Evolutionary conservation across 2,888 invertebrate species (phyloP), one percentile per base, ranked within the genome.

Genomic region (Ceramica pisi): DNA sequence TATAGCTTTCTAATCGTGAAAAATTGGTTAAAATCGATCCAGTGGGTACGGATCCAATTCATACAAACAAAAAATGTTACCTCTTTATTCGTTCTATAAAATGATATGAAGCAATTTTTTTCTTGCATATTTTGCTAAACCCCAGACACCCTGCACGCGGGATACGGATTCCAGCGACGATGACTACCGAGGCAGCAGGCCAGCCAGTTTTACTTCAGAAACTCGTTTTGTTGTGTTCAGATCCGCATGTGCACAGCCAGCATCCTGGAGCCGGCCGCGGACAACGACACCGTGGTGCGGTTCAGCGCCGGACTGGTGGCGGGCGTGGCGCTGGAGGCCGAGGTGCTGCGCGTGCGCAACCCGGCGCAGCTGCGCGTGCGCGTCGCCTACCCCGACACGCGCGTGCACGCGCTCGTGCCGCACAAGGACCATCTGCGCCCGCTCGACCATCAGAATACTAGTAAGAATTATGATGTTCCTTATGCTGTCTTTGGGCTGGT

Each of bases 241-340:
- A 98, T 98, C 63, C 97, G 97, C 75, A 98, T 98, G 97, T 98
- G 98, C 89, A 97, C 97, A 26, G 98, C 98, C 8, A 97, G 96
- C 6, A 98, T 99, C 80, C 95, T 98, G 65, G 98, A 99, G 90
- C 99, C 99, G 2, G 97, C 97, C 59, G 98, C 97, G 48, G 97
- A 98, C 90, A 97, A 97, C 85, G 96, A 97, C 85, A 97, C 98
- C 19, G 97, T 98, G 4, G 95, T 99, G 71, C 99, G 99, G 89
- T 99, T 99, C 90, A 98, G 99, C 48, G 99, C 99, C 0, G 99
- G 99, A 0, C 96, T 99, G 6, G 97, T 99, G 63, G 97, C 99
- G 75, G 98, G 98, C 48, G 97, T 99, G 51, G 98, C 98, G 19
- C 96, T 99, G 70, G 98, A 99, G 88, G 99, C 98, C 0, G 98